Evolutionary conservation across 2,888 invertebrate species (phyloP).

Genomic region (Dione juno): DNA sequence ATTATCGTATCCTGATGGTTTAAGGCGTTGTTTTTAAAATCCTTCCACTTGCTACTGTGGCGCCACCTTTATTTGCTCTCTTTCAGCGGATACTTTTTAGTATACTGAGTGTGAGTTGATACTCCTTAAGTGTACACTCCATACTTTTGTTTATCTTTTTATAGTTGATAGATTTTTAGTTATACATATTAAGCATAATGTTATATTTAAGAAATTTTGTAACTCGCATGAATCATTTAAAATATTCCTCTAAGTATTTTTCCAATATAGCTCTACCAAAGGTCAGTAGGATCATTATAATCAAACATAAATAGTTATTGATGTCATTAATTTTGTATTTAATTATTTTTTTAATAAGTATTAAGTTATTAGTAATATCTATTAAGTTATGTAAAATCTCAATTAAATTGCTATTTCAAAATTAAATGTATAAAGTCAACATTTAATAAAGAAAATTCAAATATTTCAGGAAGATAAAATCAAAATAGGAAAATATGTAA

Average conservation of each 20-base stretch:
- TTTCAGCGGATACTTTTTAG: too few relatives aligned
- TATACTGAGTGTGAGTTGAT: too few relatives aligned
- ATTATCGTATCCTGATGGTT: not conserved
- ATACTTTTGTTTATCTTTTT: too few relatives aligned
- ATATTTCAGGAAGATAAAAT: conserved; percentile 85
- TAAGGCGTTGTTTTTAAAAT: too few relatives aligned
- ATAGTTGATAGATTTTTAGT: not conserved
- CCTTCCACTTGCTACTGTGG: too few relatives aligned
- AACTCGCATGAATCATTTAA: conserved; percentile 45
- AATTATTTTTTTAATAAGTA: too few relatives aligned
- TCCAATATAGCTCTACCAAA: conserved; percentile 52
- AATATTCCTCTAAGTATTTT: conserved; percentile 46
- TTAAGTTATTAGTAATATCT: too few relatives aligned
- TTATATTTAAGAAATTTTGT: conserved; percentile 48
- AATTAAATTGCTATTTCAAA: too few relatives aligned
- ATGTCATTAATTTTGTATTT: not conserved
- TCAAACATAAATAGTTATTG: not conserved
- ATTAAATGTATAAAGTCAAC: not conserved
- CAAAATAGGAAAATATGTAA: conserved; percentile 81
- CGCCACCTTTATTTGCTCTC: too few relatives aligned
- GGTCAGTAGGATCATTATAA: conserved; percentile 47
- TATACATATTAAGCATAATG: conserved; percentile 38
- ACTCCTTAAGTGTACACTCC: too few relatives aligned
- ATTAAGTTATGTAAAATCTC: too few relatives aligned
- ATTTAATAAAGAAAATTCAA: not conserved